Conservation (phyloP, 2,113 vertebrate species). For the Myotis davidii region DNA sequence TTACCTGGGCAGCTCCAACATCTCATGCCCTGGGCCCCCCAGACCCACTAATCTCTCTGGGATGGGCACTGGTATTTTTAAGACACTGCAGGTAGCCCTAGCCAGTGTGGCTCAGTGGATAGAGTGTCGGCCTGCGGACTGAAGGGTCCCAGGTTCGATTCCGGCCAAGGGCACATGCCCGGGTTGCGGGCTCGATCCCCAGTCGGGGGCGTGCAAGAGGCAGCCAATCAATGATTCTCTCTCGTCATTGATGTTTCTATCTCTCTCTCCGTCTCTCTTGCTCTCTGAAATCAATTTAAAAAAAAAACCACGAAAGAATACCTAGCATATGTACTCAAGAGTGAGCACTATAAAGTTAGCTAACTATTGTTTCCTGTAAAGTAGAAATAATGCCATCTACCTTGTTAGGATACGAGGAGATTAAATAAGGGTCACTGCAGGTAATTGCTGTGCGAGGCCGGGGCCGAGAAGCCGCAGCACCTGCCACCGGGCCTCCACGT, state of each 20-base stretch:
- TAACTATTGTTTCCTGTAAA: neutral
- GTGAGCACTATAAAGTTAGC: neutral
- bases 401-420: neutral
- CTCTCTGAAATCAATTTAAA: too few species aligned
- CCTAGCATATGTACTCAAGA: too few species aligned
- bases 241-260: too few species aligned
- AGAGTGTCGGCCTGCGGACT: too few species aligned
- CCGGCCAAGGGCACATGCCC: too few species aligned
- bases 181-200: too few species aligned
- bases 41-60: neutral
- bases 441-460: neutral
- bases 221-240: too few species aligned
- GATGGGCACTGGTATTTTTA: neutral
- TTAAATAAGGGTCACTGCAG: neutral
- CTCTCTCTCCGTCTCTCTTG: too few species aligned
- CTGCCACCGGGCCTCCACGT: accelerated
- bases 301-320: too few species aligned
- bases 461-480: neutral
- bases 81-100: neutral
- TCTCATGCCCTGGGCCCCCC: neutral
- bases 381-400: neutral
- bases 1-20: neutral
- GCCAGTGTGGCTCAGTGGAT: too few species aligned
- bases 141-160: too few species aligned
- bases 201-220: too few species aligned